Percentiles rank a stretch among this genome's conserved stretches.
Conservation (phyloP, 2,888 invertebrate genomes). For the Papilio demoleus region DNA sequence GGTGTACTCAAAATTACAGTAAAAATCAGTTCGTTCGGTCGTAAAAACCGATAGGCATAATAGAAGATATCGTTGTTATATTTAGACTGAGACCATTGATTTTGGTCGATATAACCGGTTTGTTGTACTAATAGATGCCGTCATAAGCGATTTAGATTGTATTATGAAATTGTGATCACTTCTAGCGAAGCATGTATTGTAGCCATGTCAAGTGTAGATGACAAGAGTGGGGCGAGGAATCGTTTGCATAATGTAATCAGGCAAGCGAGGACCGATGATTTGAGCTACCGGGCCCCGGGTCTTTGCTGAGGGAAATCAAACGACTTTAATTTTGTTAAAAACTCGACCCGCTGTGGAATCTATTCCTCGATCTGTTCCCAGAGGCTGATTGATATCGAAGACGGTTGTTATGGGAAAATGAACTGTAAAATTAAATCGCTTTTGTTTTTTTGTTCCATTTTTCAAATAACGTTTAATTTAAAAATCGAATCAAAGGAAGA, state of each 20-base stretch:
- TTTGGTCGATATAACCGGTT: too few relatives aligned
- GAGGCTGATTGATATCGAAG: constrained; percentile 50
- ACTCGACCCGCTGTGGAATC: constrained; percentile 53
- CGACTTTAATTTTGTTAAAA: constrained; percentile 73
- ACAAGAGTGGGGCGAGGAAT: constrained; percentile 59
- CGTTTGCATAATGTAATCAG: constrained; percentile 80
- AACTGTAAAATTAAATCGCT: constrained; percentile 33
- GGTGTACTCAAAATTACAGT: too few relatives aligned
- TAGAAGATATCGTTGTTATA: too few relatives aligned
- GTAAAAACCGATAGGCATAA: too few relatives aligned
- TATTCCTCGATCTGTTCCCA: constrained; percentile 49
- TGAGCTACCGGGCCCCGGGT: constrained; percentile 57
- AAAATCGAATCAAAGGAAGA: too few relatives aligned
- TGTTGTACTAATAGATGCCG: too few relatives aligned
- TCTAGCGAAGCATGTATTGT: constrained; percentile 38
- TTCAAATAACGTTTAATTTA: constrained; percentile 5
- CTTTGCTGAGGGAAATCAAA: constrained; percentile 59
- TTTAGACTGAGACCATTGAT: too few relatives aligned
- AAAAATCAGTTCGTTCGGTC: too few relatives aligned
- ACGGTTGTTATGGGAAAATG: constrained; percentile 48
- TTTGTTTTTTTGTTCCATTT: constrained; percentile 4
- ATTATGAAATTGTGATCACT: too few relatives aligned
- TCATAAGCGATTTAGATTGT: too few relatives aligned
- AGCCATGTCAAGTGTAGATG: constrained; percentile 63
- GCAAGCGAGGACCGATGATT: constrained; percentile 70